phyloP scores from a whole-genome alignment of 2,797 vertebrate species.

The Lithobates pipiens region DNA sequence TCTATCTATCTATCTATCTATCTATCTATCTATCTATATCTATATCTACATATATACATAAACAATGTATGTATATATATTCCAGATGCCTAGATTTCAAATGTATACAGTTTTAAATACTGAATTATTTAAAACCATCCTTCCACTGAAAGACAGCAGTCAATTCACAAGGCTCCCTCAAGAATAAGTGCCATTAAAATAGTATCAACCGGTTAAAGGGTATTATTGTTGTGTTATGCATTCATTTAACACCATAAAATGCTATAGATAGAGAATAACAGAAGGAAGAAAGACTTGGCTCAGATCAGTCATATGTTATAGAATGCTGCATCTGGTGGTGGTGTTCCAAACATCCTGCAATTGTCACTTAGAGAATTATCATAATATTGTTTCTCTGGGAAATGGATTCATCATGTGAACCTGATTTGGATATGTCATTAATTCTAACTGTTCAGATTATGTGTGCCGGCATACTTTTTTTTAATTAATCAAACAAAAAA shows the following conservation, averaged over 20 bases:
- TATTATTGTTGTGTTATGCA: background rate
- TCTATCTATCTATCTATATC: too few species aligned
- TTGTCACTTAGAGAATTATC: conserved; percentile 44
- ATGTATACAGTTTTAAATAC: too few species aligned
- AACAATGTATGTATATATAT: too few species aligned
- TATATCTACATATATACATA: too few species aligned
- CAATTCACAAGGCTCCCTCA: background rate
- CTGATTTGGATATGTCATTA: background rate
- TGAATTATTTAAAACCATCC: too few species aligned
- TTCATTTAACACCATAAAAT: conserved; percentile 6
- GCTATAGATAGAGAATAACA: background rate
- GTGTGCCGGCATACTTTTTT: background rate
- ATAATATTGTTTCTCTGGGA: conserved; percentile 21
- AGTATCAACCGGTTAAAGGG: background rate
- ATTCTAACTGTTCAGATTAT: background rate
- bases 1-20: too few species aligned
- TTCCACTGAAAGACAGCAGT: too few species aligned
- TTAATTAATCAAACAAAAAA: background rate
- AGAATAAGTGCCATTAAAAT: background rate
- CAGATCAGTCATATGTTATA: conserved; percentile 1
- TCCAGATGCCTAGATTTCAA: too few species aligned
- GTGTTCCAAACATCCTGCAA: conserved; percentile 7
- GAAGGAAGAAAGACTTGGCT: conserved; percentile 21
- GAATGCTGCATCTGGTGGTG: conserved; percentile 41
- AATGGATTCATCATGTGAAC: conserved; percentile 19